Percentiles rank a stretch among this genome's conserved stretches.
These are phyloP conservation scores for Pseudonaja textilis DNA, from an alignment of 2,113 vertebrate species.

Conservation along the genomic window DNA sequence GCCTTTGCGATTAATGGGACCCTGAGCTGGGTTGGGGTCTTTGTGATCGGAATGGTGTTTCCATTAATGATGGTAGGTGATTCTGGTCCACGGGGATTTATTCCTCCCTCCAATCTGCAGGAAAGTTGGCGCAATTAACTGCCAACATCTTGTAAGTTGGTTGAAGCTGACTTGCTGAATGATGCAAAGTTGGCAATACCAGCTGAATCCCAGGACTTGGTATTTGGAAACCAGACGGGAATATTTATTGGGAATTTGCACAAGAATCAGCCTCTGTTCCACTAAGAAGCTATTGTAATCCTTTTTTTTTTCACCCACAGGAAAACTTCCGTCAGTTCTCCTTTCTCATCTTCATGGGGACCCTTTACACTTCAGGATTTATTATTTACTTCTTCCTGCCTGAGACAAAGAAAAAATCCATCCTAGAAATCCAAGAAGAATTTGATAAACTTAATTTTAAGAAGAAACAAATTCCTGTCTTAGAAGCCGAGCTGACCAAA, in stretches of 20 bases:
- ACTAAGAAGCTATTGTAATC: neutral
- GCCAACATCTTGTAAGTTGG: neutral
- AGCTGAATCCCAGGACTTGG: neutral
- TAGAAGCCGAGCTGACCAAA: constrained; percentile 22
- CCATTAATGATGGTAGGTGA: constrained; percentile 70
- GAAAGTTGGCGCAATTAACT: fast-evolving
- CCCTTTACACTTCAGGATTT: constrained; percentile 73
- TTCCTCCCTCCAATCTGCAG: neutral
- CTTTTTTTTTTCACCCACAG: constrained; percentile 61
- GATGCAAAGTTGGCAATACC: neutral
- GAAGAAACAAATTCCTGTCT: constrained; percentile 36
- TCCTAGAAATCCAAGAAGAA: constrained; percentile 78
- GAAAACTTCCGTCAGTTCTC: constrained; percentile 78
- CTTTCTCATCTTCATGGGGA: constrained; percentile 77
- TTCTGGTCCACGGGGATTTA: neutral
- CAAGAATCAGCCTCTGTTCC: neutral
- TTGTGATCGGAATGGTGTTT: constrained; percentile 63
- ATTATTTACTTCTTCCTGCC: constrained; percentile 78
- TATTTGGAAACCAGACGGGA: neutral
- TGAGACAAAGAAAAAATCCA: constrained; percentile 86
- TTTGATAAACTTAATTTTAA: constrained; percentile 82
- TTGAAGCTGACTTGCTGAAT: neutral
- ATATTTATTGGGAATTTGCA: neutral
- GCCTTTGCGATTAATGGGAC: constrained; percentile 57
- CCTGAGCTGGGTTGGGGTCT: constrained; percentile 57